Evolutionary conservation across 2,797 vertebrate species (phyloP).

Genomic region (Sparidentex hasta): DNA sequence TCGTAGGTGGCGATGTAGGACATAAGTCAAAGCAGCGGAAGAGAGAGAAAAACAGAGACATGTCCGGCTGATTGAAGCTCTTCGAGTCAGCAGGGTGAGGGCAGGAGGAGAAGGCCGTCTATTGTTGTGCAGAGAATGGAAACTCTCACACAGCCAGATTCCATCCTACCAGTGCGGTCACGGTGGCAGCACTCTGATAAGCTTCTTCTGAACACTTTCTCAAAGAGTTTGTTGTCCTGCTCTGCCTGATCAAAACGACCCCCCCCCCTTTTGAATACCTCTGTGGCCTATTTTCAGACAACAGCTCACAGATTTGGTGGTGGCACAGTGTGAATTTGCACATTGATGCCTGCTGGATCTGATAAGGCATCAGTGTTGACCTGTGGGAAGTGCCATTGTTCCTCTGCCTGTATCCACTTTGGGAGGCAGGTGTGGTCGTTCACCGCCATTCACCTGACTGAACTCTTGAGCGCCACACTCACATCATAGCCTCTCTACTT

Average conservation of each 20-base stretch:
- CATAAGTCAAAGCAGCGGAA: slow-evolving; percentile 15
- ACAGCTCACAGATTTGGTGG: slow-evolving; percentile 50
- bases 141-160: slow-evolving; percentile 74
- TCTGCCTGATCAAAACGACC: slow-evolving; percentile 50
- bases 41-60: slow-evolving; percentile 38
- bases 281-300: slow-evolving; percentile 50
- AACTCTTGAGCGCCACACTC: slow-evolving; percentile 41
- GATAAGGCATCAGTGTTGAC: slow-evolving; percentile 44
- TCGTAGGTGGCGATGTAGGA: slow-evolving; percentile 40
- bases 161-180: slow-evolving; percentile 71
- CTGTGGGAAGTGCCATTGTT: slow-evolving; percentile 41
- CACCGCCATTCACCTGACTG: slow-evolving; percentile 56
- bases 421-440: slow-evolving; percentile 43
- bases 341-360: slow-evolving; percentile 45
- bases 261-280: slow-evolving; percentile 53
- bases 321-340: slow-evolving; percentile 46
- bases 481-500: slow-evolving; percentile 65
- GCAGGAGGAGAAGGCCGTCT: slow-evolving; percentile 71
- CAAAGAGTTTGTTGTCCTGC: slow-evolving; percentile 75
- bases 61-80: slow-evolving; percentile 41
- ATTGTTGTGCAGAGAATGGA: slow-evolving; percentile 79
- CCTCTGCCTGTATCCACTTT: slow-evolving; percentile 11
- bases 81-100: slow-evolving; percentile 55
- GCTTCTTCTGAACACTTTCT: slow-evolving; percentile 55
- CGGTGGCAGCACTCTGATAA: slow-evolving; percentile 68